Base-by-base conservation (phyloP, 2,113 vertebrate species). In the Rhineura floridana region DNA sequence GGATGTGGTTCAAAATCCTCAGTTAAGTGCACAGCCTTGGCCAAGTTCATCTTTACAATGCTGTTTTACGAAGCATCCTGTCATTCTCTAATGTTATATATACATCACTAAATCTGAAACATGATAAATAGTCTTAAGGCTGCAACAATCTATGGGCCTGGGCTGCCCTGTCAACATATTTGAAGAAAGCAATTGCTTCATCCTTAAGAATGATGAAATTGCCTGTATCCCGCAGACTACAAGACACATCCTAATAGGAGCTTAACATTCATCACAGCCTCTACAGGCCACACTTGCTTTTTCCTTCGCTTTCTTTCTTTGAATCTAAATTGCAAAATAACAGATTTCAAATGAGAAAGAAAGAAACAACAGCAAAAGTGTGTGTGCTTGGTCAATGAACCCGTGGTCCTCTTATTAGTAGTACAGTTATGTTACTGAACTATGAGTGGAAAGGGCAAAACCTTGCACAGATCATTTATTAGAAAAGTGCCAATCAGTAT, bases 201-300 rank as follows among this genome's bases (percentile, higher is more conserved):
- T 50, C 70, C 59, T 85, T 75, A 73, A 59, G 19, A 85, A 85
- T 85, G 83, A 85, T 85, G 83, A 85, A 85, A 73, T 33, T 39
- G 46, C 25, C 82, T 84, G 12, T 52, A 72, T 84, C 52, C 52
- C 83, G 4, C 46, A 65, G 80, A 42, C 39, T 17, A 63, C 15
- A 25, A 63, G 80, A 15, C 42, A 44, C 83, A 85, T 75, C 50
- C 23, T 75, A 84, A 75, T 42, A 36, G 69, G 36, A 59, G 83
- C 23, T 59, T 62, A 59, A 36, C 36, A 75, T 85, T 75, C 50
- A 85, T 75, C 50, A 75, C 44, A 85, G 75, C 50, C 70, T 75
- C 83, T 36, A 30, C 50, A 59, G 42, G 36, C 23, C 48, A 73
- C 48, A 73, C 50, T 84, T 28, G 46, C 67, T 84, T 73, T 79